Evolutionary conservation across 1,140 invertebrate species (phyloP).

Genomic region (Plodia interpunctella): DNA sequence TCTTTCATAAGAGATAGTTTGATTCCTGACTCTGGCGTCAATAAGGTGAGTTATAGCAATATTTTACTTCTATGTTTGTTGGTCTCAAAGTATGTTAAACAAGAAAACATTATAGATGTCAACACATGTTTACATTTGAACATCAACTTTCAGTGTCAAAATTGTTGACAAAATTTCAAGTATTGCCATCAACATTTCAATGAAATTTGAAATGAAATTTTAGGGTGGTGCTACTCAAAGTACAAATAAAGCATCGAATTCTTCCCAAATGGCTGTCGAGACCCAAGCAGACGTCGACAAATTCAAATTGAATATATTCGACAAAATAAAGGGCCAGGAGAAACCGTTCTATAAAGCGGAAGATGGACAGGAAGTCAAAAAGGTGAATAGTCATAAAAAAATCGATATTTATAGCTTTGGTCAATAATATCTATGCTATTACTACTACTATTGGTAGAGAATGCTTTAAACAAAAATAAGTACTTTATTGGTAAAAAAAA

Average conservation of each 20-base stretch:
- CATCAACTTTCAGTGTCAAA: no score
- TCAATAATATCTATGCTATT: no score
- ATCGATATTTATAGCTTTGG: no score
- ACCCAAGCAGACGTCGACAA: not conserved
- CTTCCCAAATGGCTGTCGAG: not conserved
- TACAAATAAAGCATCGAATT: not conserved
- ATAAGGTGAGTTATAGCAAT: conserved; percentile 38
- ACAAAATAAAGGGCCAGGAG: conserved; percentile 4
- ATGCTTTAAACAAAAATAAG: no score
- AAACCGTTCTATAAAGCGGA: conserved; percentile 37
- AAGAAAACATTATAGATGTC: not conserved
- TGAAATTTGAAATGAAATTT: not conserved
- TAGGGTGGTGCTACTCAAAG: not conserved
- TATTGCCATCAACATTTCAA: no score
- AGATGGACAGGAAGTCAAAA: conserved; percentile 48
- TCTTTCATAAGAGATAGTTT: conserved; percentile 29
- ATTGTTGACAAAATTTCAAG: no score
- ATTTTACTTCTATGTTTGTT: no score
- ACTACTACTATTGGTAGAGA: no score
- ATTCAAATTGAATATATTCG: conserved; percentile 8
- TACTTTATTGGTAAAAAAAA: no score
- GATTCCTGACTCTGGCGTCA: conserved; percentile 36
- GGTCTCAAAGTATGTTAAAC: not conserved
- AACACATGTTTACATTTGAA: no score
- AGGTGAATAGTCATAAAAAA: conserved; percentile 32